Conservation (phyloP, 30 jellyfish, hydroid and myxozoan species). For the Pelagia noctiluca region DNA sequence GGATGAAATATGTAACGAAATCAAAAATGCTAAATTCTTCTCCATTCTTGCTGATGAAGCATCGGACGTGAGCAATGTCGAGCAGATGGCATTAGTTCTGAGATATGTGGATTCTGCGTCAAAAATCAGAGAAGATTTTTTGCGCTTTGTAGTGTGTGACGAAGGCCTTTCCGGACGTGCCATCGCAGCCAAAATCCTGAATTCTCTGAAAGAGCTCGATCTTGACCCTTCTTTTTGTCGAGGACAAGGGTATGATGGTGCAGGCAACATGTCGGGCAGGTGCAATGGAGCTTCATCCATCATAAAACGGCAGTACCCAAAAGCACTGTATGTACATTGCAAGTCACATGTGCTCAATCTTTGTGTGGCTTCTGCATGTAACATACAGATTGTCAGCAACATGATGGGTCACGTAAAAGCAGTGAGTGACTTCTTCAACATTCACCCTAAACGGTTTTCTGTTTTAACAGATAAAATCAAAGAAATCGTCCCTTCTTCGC, state of each 20-base stretch:
- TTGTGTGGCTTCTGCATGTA: slow-evolving; percentile 41
- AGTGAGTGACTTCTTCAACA: slow-evolving; percentile 29
- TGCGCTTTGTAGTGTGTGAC: slow-evolving; percentile 21
- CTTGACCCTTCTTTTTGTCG: slow-evolving; percentile 12
- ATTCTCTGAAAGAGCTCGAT: slow-evolving; percentile 7
- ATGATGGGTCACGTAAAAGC: slow-evolving; percentile 18
- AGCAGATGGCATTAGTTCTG: slow-evolving; percentile 57
- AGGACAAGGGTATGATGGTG: slow-evolving; percentile 63
- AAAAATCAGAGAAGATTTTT: slow-evolving; percentile 16
- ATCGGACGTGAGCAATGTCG: slow-evolving; percentile 30
- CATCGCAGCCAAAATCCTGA: not conserved
- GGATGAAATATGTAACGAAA: not conserved
- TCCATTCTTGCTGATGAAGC: slow-evolving; percentile 69
- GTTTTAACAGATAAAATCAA: not conserved
- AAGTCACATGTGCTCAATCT: slow-evolving; percentile 45
- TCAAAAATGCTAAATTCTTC: slow-evolving; percentile 28
- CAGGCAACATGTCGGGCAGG: slow-evolving; percentile 54
- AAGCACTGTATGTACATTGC: slow-evolving; percentile 57
- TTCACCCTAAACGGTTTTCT: slow-evolving; percentile 10
- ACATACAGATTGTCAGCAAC: slow-evolving; percentile 11
- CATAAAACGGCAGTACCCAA: slow-evolving; percentile 22
- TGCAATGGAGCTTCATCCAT: slow-evolving; percentile 34
- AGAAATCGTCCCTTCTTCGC: not conserved
- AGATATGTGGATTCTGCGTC: slow-evolving; percentile 8
- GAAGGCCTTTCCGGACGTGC: slow-evolving; percentile 25